These are phyloP conservation scores for Trichonephila clavipes DNA, from an alignment of 1,140 invertebrate species.

Conservation along the genomic window DNA sequence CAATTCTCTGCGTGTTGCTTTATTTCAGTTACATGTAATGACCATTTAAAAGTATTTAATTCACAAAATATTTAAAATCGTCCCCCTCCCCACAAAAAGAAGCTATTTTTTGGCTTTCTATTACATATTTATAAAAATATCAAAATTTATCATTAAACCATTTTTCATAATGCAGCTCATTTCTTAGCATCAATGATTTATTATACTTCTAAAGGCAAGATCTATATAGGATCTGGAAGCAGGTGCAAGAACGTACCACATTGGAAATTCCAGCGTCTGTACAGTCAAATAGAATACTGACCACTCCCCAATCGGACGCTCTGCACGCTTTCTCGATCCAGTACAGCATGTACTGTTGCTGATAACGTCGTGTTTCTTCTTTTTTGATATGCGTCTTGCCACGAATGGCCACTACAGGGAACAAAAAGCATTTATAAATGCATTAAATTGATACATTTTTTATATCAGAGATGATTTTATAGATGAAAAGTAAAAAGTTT, in stretches of 20 bases:
- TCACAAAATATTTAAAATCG: too few species aligned
- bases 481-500: background rate
- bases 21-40: too few species aligned
- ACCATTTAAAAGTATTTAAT: too few species aligned
- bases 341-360: constrained; percentile 63
- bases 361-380: constrained; percentile 4
- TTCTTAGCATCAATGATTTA: too few species aligned
- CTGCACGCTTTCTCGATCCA: constrained; percentile 54
- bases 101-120: too few species aligned
- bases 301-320: constrained; percentile 50
- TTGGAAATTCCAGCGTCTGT: constrained; percentile 46
- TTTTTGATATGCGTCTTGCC: constrained; percentile 63
- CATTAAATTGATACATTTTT: background rate
- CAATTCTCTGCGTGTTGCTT: too few species aligned
- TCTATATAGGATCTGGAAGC: background rate
- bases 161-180: too few species aligned
- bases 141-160: too few species aligned
- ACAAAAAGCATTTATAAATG: background rate
- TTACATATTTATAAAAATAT: too few species aligned
- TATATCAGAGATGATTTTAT: background rate
- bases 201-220: too few species aligned
- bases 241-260: background rate
- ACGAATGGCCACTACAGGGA: constrained; percentile 40
- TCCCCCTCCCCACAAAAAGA: too few species aligned
- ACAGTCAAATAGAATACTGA: constrained; percentile 60